These are phyloP conservation scores for Drosophila bocqueti DNA, from an alignment of 1,140 invertebrate genomes.

Conservation along the genomic window DNA sequence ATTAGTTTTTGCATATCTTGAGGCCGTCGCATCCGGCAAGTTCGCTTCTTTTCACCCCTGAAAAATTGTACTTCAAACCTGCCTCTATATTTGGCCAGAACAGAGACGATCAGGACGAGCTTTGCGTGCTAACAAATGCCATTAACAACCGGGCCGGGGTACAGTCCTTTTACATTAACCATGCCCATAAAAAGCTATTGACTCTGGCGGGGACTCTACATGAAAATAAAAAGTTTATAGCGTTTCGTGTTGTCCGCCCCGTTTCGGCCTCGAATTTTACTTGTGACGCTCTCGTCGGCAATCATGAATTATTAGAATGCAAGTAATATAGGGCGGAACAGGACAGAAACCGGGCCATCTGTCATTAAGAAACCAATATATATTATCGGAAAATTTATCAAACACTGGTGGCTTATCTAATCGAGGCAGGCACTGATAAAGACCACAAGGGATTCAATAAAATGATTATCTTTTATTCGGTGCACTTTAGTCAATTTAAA, in stretches of 20 bases:
- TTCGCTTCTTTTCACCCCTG: slow-evolving; percentile 1
- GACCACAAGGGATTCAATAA: neutral
- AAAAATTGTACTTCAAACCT: neutral
- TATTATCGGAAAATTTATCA: slow-evolving; percentile 11
- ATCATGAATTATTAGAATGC: slow-evolving; percentile 11
- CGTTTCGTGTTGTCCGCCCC: slow-evolving; percentile 22
- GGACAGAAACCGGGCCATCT: slow-evolving; percentile 5
- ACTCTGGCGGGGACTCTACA: slow-evolving; percentile 58
- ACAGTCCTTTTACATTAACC: slow-evolving; percentile 57
- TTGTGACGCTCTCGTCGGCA: slow-evolving; percentile 7
- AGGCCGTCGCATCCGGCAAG: slow-evolving; percentile 33
- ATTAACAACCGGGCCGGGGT: slow-evolving; percentile 22
- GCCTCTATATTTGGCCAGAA: neutral
- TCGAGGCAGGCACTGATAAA: neutral
- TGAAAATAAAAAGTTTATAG: slow-evolving; percentile 72
- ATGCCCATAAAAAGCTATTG: slow-evolving; percentile 27
- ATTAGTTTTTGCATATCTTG: slow-evolving; percentile 58
- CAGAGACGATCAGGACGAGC: slow-evolving; percentile 5
- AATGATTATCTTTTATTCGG: neutral
- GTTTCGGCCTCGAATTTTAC: slow-evolving; percentile 31
- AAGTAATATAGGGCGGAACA: neutral
- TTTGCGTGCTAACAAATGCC: slow-evolving; percentile 57
- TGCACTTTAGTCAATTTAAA: slow-evolving; percentile 46
- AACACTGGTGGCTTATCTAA: slow-evolving; percentile 9
- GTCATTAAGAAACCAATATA: slow-evolving; percentile 16